Percentiles rank a stretch among this genome's conserved stretches.
Evolutionary conservation across 2,797 vertebrate species (phyloP).

Genomic region (Gambusia yucatana): DNA sequence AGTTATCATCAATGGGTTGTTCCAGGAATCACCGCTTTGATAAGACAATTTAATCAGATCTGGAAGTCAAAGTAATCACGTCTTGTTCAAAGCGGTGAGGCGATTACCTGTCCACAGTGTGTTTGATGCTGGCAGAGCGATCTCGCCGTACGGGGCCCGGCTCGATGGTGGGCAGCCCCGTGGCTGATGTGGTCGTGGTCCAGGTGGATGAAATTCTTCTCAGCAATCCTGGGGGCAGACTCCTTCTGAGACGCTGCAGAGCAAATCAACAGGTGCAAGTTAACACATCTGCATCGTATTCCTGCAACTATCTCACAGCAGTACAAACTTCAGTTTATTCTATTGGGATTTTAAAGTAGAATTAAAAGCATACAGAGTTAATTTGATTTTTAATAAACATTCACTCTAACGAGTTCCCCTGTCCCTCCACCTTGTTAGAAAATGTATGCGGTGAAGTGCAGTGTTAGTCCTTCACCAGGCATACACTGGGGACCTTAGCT

Average conservation of each 20-base stretch:
- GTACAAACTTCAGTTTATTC: not conserved
- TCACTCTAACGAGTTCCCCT: not conserved
- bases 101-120: slow-evolving; percentile 80
- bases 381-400: not conserved
- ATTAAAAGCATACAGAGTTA: not conserved
- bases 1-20: slow-evolving; percentile 85
- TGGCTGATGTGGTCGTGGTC: slow-evolving; percentile 98
- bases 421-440: not conserved
- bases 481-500: not conserved
- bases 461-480: no score
- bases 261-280: slow-evolving; percentile 2
- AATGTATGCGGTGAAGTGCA: no score
- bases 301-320: not conserved
- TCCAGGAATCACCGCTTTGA: slow-evolving; percentile 84
- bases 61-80: not conserved
- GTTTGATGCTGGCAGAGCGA: slow-evolving; percentile 92
- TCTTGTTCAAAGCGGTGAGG: not conserved
- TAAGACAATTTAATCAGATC: slow-evolving; percentile 27
- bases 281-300: not conserved
- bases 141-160: slow-evolving; percentile 91
- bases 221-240: slow-evolving; percentile 90
- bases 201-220: slow-evolving; percentile 95
- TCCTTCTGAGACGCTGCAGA: slow-evolving; percentile 89
- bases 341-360: not conserved
- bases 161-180: slow-evolving; percentile 94